Base-by-base conservation (phyloP, 2,113 vertebrate species). In the Formicarius rufipectus region DNA sequence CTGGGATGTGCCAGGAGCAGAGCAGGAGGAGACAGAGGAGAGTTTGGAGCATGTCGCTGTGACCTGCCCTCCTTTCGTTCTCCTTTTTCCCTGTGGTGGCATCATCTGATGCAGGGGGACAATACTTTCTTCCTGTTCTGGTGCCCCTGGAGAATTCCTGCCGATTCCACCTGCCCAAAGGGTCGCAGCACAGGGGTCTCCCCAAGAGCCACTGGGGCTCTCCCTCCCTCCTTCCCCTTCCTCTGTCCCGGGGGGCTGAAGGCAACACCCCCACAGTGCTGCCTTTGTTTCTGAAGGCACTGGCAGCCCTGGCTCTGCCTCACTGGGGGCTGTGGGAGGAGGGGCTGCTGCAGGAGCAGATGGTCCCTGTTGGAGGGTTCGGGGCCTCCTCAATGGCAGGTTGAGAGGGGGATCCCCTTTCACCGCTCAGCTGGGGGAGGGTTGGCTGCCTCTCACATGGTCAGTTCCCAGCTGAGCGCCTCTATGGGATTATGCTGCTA, bases 401-500 rank as follows among this genome's bases (percentile, higher is more conserved):
- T 27, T 77, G 88, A 25, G 84, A 67, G 66, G 82, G 74, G 55
- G 60, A 40, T 87, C 78, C 94, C 84, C 63, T 96, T 96, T 96
- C 81, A 90, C 42, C 2, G 3, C 90, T 39, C 1, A 10, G 71
- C 55, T 69, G 93, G 92, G 89, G 90, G 88, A 94, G 94, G 92
- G 83, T 63, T 80, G 6, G 2, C 81, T 82, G 91, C 93, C 62
- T 79, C 93, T 94, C 82, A 62, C 89, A 87, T 39, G 75, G 91
- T 49, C 91, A 87, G 78, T 66, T 96, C 93, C 94, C 96, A 96
- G 95, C 85, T 83, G 95, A 96, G 95, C 0, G n/a, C 82, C 85
- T 97, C 77, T 93, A 84, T 94, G 76, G 95, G 95, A 92, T 96
- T 93, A 95, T 2, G 56, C 90, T 33, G 95, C 95, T 71, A 88